phyloP scores from a whole-genome alignment of 2,888 invertebrate species.

The Temnothorax ravouxi region DNA sequence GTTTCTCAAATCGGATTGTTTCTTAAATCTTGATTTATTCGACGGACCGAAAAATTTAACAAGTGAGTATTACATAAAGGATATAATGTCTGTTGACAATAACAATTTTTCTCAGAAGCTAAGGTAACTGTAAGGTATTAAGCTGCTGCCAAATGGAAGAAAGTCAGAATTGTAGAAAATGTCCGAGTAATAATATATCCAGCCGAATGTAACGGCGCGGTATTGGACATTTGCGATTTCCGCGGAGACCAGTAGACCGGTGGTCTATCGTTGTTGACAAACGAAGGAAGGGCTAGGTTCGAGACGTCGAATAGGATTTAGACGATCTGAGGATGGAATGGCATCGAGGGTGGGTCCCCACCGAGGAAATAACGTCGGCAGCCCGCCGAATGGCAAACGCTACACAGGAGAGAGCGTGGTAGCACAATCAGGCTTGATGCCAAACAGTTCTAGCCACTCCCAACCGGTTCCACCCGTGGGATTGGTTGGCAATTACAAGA shows the following conservation, averaged over 20 bases:
- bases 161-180: slow-evolving; percentile 43
- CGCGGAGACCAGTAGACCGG: slow-evolving; percentile 72
- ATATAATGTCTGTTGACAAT: neutral
- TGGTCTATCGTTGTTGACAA: slow-evolving; percentile 72
- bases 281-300: slow-evolving; percentile 71
- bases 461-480: slow-evolving; percentile 82
- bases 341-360: slow-evolving; percentile 63
- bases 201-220: slow-evolving; percentile 39
- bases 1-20: neutral
- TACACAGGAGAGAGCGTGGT: slow-evolving; percentile 74
- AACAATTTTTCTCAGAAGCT: neutral
- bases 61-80: neutral
- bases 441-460: slow-evolving; percentile 84
- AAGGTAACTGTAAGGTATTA: neutral
- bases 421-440: slow-evolving; percentile 86
- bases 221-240: slow-evolving; percentile 74
- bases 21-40: neutral
- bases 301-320: slow-evolving; percentile 77
- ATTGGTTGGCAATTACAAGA: slow-evolving; percentile 86
- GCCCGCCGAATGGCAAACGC: slow-evolving; percentile 75
- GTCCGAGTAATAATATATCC: slow-evolving; percentile 49
- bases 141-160: slow-evolving; percentile 43
- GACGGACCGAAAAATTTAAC: neutral
- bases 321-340: slow-evolving; percentile 72
- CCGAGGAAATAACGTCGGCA: slow-evolving; percentile 77